Conservation (phyloP, 2,797 vertebrate genomes). For the Gymnodraco acuticeps region DNA sequence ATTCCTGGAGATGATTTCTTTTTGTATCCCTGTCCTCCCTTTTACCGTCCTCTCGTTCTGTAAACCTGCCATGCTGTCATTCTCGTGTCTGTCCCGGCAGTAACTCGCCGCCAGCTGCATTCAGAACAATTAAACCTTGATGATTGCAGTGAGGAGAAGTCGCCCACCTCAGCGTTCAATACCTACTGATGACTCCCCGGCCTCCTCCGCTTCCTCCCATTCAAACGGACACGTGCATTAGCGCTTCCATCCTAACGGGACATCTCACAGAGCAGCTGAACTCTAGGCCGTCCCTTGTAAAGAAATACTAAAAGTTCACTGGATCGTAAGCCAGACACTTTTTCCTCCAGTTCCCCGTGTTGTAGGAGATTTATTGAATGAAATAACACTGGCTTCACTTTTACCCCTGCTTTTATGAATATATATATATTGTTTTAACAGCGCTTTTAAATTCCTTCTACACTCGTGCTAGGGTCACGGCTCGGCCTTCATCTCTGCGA, state of each 20-base stretch:
- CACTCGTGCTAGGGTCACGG: slow-evolving; percentile 66
- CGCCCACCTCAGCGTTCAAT: slow-evolving; percentile 66
- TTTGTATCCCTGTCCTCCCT: slow-evolving; percentile 54
- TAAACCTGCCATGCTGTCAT: slow-evolving; percentile 80
- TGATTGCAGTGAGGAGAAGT: slow-evolving; percentile 53
- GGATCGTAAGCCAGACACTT: slow-evolving; percentile 62
- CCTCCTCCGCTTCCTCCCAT: slow-evolving; percentile 49
- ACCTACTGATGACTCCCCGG: slow-evolving; percentile 50
- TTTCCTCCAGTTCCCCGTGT: slow-evolving; percentile 63
- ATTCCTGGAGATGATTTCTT: slow-evolving; percentile 45
- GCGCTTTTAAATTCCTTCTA: slow-evolving; percentile 72
- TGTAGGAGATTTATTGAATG: slow-evolving; percentile 79
- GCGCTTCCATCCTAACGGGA: slow-evolving; percentile 46
- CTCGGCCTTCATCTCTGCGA: slow-evolving; percentile 57
- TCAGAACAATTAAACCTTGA: slow-evolving; percentile 69
- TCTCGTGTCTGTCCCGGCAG: slow-evolving; percentile 60
- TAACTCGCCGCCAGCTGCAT: slow-evolving; percentile 78
- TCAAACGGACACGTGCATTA: slow-evolving; percentile 52
- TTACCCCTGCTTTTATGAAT: slow-evolving; percentile 69
- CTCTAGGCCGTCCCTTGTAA: slow-evolving; percentile 70
- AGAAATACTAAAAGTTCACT: slow-evolving; percentile 63
- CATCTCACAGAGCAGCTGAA: slow-evolving; percentile 65
- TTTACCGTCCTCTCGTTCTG: slow-evolving; percentile 65
- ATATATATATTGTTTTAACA: slow-evolving; percentile 74
- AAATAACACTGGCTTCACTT: slow-evolving; percentile 73